Evolutionary conservation across 2,113 vertebrate species (phyloP), one percentile per base, ranked within the genome.

Genomic region (Ammodytes dubius): DNA sequence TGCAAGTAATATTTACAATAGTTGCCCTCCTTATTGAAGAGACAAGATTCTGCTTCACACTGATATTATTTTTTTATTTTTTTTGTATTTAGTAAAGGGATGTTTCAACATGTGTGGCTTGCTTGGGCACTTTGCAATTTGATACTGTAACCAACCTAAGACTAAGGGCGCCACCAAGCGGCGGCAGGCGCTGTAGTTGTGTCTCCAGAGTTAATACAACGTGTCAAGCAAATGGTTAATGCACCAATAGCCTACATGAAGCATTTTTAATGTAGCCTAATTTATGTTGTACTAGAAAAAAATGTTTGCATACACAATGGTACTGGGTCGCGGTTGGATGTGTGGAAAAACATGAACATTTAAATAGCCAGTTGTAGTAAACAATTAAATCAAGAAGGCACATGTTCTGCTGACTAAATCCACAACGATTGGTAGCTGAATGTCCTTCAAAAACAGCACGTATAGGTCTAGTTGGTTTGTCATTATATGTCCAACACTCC

Each of bases 101-200:
- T 3, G 12, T 59, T 52, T 53, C 14, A 40, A n/a, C 14, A 6
- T 61, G 19, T 61, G 45, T 72, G 42, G 54, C 43, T 7, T 66
- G 54, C 43, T 7, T 66, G 4, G 14, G 27, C 13, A 27, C 35
- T 40, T 61, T 42, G 8, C 2, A 19, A 71, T 14, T 74, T 46
- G 42, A 6, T 11, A 35, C 35, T 58, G n/a, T 64, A 15, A 40
- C 27, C 37, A 47, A 3, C 39, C 15, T 19, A 37, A 43, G 67
- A 71, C 19, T 42, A 46, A 58, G 70, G 70, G 87, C 91, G 72
- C 89, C 93, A 82, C 89, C 91, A 69, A 74, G 89, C 14, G 94
- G 74, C 76, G 45, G 7, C 77, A 88, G 53, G 27, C 17, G 17
- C 43, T 58, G 40, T 53, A 37, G 7, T 27, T 27, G 27, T 27